These are phyloP conservation scores for Daboia siamensis DNA, from an alignment of 2,113 vertebrate genomes.

Conservation along the genomic window DNA sequence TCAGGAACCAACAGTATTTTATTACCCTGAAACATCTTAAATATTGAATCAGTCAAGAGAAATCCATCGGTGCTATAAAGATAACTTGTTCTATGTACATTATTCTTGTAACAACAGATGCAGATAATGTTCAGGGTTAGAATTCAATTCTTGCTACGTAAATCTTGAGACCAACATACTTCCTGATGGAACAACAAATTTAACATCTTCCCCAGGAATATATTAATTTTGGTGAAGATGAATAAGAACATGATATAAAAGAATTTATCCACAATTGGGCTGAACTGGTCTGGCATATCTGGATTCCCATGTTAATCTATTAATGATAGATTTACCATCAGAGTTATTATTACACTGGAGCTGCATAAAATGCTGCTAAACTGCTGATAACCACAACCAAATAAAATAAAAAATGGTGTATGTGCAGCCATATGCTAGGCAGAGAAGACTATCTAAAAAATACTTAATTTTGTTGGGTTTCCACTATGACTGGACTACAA, in stretches of 20 bases:
- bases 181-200: neutral
- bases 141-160: slow-evolving; percentile 37
- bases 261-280: neutral
- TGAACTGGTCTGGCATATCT: neutral
- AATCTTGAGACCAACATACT: slow-evolving; percentile 34
- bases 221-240: neutral
- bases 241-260: neutral
- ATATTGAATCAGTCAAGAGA: neutral
- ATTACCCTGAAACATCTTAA: neutral
- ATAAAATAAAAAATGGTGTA: neutral
- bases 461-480: neutral
- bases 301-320: neutral
- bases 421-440: neutral
- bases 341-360: neutral
- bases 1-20: neutral
- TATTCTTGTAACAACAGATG: slow-evolving; percentile 16
- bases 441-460: neutral
- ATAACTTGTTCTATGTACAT: slow-evolving; percentile 16
- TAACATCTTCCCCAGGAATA: slow-evolving; percentile 22
- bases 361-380: neutral
- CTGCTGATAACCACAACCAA: neutral
- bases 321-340: neutral
- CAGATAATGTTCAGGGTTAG: slow-evolving; percentile 19
- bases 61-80: slow-evolving; percentile 19
- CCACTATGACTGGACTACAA: neutral